phyloP scores from a whole-genome alignment of 53 echinoderm and acorn worm genomes.

The Apostichopus leukothele region DNA sequence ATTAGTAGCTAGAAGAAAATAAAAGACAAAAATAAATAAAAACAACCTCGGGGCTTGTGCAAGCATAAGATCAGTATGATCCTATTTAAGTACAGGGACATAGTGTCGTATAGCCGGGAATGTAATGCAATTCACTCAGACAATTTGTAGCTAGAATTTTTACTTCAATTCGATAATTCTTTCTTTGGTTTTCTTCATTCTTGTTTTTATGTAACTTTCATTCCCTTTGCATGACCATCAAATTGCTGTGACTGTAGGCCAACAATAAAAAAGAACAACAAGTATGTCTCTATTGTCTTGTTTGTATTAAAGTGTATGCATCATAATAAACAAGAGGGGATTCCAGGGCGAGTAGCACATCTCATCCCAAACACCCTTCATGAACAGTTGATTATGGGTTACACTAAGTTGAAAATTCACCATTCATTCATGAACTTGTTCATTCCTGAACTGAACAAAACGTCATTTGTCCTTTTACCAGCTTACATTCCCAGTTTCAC shows the following conservation, averaged over 20 bases:
- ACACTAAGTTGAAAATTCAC: no score
- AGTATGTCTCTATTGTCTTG: no score
- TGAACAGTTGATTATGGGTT: no score
- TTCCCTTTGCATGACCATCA: conserved; percentile 16
- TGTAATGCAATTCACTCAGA: conserved; percentile 36
- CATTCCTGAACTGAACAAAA: no score
- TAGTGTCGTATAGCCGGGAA: conserved; percentile 40
- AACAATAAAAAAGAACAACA: no score
- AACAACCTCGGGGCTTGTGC: conserved; percentile 32
- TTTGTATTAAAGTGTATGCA: no score
- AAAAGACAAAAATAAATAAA: conserved; percentile 4
- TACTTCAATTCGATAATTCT: conserved; percentile 1
- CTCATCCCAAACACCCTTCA: no score
- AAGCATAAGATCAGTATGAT: conserved; percentile 18
- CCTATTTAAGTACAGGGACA: conserved; percentile 18
- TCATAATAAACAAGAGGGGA: no score
- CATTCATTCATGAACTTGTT: no score
- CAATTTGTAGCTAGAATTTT: conserved; percentile 18
- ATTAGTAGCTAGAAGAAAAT: neutral
- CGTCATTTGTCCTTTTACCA: no score
- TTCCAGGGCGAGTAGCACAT: no score
- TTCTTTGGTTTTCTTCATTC: neutral
- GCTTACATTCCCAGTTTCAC: no score
- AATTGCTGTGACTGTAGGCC: conserved; percentile 25
- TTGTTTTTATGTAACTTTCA: neutral